Base-by-base conservation (phyloP, 2,113 vertebrate genomes). In the Tetrao urogallus region DNA sequence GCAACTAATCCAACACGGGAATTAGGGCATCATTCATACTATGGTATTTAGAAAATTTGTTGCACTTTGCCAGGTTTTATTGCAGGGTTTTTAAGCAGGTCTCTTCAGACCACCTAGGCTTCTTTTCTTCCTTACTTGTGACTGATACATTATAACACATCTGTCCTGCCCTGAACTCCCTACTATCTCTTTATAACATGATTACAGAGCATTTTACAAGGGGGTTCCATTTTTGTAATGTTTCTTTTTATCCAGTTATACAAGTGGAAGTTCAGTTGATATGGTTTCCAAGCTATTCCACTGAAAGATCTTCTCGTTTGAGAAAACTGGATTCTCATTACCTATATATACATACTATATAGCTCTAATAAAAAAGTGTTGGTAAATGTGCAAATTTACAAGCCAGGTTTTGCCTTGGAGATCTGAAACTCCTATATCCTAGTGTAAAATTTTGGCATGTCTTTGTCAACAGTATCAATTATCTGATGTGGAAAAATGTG, bases 101-200 rank as follows among this genome's bases (percentile, higher is more conserved):
- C 61, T 86, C 25, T 32, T 67, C 50, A 72, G 82, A 88, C 65
- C 93, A 78, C 96, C 93, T 61, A 86, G 38, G 86, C 22, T 86
- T 34, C 80, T 94, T 94, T 93, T 94, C 65, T 91, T 95, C n/a
- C 50, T 82, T 42, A 45, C 12, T 83, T 88, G 36, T 20, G 13
- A n/a, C 67, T 78, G 25, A 65, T 72, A 89, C 34, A 67, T 40
- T 57, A 63, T 74, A 67, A 67, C 38, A 60, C 38, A 43, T n/a
- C 56, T 13, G 32, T 77, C 52, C 47, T 94, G 18, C 34, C 40
- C 58, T 61, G 13, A 13, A 20, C 38, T 76, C 63, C 80, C 91
- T 57, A 38, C 70, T 74, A 61, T 19, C 86, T 64, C 52, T 94
- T 90, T 95, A 36, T 90, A 48, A 18, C n/a, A 45, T 36, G 47